Evolutionary conservation across 1,140 invertebrate genomes (phyloP), one percentile per base, ranked within the genome.

Genomic region (Caerostris extrusa): DNA sequence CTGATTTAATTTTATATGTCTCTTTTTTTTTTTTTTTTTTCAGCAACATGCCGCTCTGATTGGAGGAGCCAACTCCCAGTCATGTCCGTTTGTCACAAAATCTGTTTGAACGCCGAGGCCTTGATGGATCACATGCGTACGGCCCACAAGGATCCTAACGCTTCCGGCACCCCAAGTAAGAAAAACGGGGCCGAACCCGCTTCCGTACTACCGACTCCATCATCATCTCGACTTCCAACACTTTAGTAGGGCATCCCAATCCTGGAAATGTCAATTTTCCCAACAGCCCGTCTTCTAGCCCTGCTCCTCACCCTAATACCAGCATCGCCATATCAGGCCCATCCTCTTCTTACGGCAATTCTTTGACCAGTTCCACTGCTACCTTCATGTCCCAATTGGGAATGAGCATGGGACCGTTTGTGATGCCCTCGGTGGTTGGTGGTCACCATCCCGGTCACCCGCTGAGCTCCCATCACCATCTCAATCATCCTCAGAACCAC

Each of bases 71-170:
- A 98, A 98, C 95, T 95, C 96, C 55, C 98, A 98, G 95, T 95
- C 95, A 94, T 99, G 98, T 96, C 98, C 61, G 97, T 98, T 95
- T 99, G 98, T 96, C 98, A 98, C 97, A 99, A 99, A 96, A 97
- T 98, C 95, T 98, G 98, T 96, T 97, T 98, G 95, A 98, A 98
- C 94, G 97, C 97, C 90, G 98, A 99, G 96, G 98, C 98, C 81
- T 97, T 99, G 83, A 98, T 99, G 97, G 98, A 99, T 96, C 98
- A 99, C 96, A 99, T 99, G 98, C 98, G 98, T 96, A 98, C 98
- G 96, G 98, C 98, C 60, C 98, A 99, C 96, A 99, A 98, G 97
- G 98, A 99, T 95, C 98, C 98, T 60, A 98, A 98, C 96, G 97
- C 98, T 91, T 97, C 98, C 94, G 98, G 97, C 95, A 98, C 98